phyloP scores from a whole-genome alignment of 2,113 vertebrate genomes.

The Menidia beryllina region DNA sequence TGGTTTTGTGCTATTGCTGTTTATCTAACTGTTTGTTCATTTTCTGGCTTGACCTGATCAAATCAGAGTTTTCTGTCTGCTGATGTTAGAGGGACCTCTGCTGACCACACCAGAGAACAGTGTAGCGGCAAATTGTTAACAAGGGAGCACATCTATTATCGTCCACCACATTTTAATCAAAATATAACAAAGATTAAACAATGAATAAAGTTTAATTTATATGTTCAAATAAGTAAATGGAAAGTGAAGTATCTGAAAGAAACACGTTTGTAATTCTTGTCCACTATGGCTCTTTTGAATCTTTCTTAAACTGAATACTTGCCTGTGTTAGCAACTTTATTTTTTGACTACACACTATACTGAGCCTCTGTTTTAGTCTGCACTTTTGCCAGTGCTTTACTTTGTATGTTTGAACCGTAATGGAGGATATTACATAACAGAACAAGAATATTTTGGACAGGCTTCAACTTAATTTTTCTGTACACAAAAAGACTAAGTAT shows the following conservation, averaged over 20 bases:
- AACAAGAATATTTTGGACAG: too few species aligned
- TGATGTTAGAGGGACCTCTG: slow-evolving; percentile 47
- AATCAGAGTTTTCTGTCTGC: background rate
- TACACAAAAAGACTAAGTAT: too few species aligned
- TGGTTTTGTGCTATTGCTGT: too few species aligned
- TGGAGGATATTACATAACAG: too few species aligned
- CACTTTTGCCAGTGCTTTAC: too few species aligned
- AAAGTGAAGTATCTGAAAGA: background rate
- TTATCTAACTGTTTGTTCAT: too few species aligned
- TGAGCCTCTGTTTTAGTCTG: too few species aligned
- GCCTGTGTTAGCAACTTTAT: background rate
- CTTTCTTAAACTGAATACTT: background rate
- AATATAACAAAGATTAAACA: background rate
- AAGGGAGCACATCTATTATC: background rate
- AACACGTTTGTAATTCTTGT: background rate
- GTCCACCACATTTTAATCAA: background rate
- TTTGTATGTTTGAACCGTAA: too few species aligned
- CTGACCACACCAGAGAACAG: slow-evolving; percentile 34
- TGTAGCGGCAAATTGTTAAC: background rate
- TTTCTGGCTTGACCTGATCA: too few species aligned
- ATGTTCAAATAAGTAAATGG: background rate
- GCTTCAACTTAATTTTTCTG: too few species aligned
- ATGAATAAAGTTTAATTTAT: background rate
- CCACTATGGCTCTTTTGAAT: slow-evolving; percentile 63
- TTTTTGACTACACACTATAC: too few species aligned